Percentiles rank a stretch among this genome's conserved stretches.
These are phyloP conservation scores for Caranx ignobilis DNA, from an alignment of 2,113 vertebrate genomes.

Conservation along the genomic window DNA sequence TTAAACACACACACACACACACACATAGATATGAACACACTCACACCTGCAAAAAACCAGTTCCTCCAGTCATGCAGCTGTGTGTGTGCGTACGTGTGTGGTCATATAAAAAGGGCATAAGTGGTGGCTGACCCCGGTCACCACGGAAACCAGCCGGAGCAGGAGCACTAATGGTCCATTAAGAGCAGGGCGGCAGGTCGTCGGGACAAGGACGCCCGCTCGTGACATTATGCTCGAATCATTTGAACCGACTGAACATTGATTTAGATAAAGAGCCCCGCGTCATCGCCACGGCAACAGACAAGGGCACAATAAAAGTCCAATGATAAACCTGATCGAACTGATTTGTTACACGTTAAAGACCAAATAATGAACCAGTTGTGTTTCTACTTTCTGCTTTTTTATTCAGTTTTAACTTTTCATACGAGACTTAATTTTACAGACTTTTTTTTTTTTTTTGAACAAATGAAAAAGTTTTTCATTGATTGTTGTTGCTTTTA, in stretches of 20 bases:
- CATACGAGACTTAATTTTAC: too few relatives aligned
- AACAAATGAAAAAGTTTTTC: too few relatives aligned
- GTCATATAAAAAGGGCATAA: conserved; percentile 9
- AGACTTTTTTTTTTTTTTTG: too few relatives aligned
- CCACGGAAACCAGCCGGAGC: conserved; percentile 31
- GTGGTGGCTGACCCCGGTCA: conserved; percentile 47
- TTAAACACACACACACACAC: conserved; percentile 53
- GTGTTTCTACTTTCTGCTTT: too few relatives aligned
- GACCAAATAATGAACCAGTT: too few relatives aligned
- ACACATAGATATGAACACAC: background rate
- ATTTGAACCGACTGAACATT: background rate
- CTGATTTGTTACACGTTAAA: too few relatives aligned
- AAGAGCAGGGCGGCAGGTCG: conserved; percentile 29
- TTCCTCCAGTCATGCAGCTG: background rate
- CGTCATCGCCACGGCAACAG: too few relatives aligned
- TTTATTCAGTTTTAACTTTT: too few relatives aligned
- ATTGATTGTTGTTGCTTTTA: too few relatives aligned
- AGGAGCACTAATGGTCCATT: conserved; percentile 61
- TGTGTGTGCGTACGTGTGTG: too few relatives aligned
- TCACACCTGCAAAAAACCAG: background rate
- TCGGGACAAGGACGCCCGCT: background rate
- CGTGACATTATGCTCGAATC: conserved; percentile 11
- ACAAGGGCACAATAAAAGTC: too few relatives aligned
- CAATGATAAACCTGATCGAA: too few relatives aligned
- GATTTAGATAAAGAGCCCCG: background rate